These are phyloP conservation scores for Leptinotarsa texana DNA, from an alignment of 1,140 invertebrate genomes.

Conservation along the genomic window DNA sequence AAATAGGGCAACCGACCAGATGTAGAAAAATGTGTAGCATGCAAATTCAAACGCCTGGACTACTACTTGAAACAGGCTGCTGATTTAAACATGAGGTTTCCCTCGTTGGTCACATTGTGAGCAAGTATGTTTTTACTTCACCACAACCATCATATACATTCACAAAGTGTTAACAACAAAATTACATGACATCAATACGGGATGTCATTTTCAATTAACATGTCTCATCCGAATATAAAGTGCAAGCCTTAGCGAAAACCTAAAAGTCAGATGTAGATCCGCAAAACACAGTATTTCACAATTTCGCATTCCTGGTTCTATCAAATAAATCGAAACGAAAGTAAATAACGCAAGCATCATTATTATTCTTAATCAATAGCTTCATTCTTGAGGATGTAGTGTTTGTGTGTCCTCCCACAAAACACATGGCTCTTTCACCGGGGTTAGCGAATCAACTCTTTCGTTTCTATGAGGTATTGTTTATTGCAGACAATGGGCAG, in stretches of 20 bases:
- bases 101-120: no score
- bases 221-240: slow-evolving; percentile 1
- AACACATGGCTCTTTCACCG: background rate
- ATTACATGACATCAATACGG: no score
- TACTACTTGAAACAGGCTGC: no score
- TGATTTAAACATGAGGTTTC: no score
- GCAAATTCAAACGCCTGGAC: no score
- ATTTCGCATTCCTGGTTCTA: slow-evolving; percentile 2
- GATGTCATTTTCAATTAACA: background rate
- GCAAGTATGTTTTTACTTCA: no score
- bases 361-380: slow-evolving; percentile 9
- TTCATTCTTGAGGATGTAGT: background rate
- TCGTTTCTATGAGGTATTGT: background rate
- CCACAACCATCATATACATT: no score
- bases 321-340: background rate
- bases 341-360: background rate
- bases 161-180: no score
- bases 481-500: background rate
- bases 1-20: no score
- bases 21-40: no score
- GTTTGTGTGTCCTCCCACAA: background rate
- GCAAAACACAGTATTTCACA: background rate
- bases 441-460: background rate
- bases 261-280: background rate
- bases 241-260: background rate